Evolutionary conservation across 2,888 invertebrate genomes (phyloP).

Genomic region (Apamea monoglypha): DNA sequence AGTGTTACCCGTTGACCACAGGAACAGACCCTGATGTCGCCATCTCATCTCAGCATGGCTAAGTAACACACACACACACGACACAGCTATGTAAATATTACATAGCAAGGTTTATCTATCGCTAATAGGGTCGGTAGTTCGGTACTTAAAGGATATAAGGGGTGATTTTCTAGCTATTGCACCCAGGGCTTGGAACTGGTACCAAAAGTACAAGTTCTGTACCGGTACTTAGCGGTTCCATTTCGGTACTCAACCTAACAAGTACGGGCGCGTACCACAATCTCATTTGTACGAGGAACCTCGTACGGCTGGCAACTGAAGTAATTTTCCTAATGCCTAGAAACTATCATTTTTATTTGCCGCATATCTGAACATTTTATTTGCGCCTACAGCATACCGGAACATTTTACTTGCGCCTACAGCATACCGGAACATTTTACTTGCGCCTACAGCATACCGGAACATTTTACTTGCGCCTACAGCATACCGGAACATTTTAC

Average conservation of each 20-base stretch:
- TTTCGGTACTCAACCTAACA: background rate
- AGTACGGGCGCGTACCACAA: background rate
- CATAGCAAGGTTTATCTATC: background rate
- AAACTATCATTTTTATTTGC: no score
- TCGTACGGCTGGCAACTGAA: background rate
- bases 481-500: no score
- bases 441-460: no score
- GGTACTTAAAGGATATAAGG: background rate
- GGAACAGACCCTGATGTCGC: background rate
- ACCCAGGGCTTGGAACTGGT: background rate
- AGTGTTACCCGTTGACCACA: background rate
- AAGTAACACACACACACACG: background rate
- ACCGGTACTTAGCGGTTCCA: background rate
- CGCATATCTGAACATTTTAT: no score
- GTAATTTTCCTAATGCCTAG: no score
- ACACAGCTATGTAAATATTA: background rate
- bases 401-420: no score
- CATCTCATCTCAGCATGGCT: background rate
- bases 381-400: no score
- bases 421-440: no score
- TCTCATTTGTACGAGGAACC: background rate
- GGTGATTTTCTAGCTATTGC: background rate
- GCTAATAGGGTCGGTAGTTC: constrained; percentile 2
- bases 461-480: no score
- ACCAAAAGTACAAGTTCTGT: background rate